Evolutionary conservation across 1,140 invertebrate genomes (phyloP).

Genomic region (Diorhabda carinulata): DNA sequence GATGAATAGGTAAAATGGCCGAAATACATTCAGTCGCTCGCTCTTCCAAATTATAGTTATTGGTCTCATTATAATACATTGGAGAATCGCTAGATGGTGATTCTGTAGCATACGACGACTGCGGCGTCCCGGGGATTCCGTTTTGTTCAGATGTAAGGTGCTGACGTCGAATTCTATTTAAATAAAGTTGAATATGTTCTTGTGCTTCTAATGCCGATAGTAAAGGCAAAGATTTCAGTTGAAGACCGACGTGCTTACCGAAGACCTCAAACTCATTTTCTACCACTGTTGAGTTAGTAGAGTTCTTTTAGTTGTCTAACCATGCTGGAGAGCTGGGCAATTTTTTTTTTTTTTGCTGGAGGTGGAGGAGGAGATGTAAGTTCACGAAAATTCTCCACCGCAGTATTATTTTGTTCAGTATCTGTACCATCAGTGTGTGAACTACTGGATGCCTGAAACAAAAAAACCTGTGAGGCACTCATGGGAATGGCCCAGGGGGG

Average conservation of each 20-base stretch:
- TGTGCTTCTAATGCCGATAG: constrained; percentile 23
- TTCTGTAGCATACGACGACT: constrained; percentile 5
- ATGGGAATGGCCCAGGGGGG: too few species aligned
- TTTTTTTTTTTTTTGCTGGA: not conserved
- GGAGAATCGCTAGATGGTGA: constrained; percentile 2
- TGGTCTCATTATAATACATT: not conserved
- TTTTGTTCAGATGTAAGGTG: constrained; percentile 14
- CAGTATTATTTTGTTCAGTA: constrained; percentile 18
- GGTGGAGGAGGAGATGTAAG: not conserved
- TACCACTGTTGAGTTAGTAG: constrained; percentile 13
- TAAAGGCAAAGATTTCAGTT: constrained; percentile 22
- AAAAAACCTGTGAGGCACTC: not conserved
- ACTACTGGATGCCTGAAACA: constrained; percentile 7
- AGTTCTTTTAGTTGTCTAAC: constrained; percentile 19
- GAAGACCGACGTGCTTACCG: constrained; percentile 20
- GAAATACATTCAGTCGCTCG: constrained; percentile 18
- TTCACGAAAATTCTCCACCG: constrained; percentile 13
- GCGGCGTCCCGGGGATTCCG: constrained; percentile 6
- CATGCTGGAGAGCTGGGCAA: constrained; percentile 11
- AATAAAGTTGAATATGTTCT: constrained; percentile 28
- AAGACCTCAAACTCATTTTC: constrained; percentile 10
- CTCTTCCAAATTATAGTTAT: constrained; percentile 5
- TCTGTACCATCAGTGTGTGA: constrained; percentile 12
- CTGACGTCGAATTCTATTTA: constrained; percentile 26
- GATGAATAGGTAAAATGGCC: not conserved